These are phyloP conservation scores for Copidosoma floridanum DNA, from an alignment of 1,140 invertebrate genomes.

Conservation along the genomic window DNA sequence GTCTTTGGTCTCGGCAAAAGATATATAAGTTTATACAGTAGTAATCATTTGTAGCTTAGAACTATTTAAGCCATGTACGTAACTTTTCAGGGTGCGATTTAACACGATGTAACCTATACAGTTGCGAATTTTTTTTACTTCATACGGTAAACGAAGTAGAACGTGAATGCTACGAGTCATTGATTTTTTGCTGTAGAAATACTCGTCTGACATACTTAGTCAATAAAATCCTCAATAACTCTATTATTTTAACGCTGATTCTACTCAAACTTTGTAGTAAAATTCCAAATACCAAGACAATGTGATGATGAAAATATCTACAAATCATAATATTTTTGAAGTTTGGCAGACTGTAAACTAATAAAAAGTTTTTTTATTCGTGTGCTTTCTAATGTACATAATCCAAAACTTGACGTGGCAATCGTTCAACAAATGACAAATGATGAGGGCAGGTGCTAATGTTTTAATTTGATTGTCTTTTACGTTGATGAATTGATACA, in stretches of 20 bases:
- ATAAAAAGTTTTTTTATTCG: constrained; percentile 21
- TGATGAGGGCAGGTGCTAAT: constrained; percentile 19
- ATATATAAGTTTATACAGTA: no score
- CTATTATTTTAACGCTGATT: background rate
- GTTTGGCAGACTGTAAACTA: constrained; percentile 13
- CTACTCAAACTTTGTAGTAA: constrained; percentile 21
- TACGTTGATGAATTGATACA: background rate
- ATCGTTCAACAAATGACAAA: constrained; percentile 6
- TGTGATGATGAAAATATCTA: constrained; percentile 27
- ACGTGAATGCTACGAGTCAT: constrained; percentile 22
- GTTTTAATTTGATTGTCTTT: constrained; percentile 7
- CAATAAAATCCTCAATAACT: background rate
- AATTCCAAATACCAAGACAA: constrained; percentile 24
- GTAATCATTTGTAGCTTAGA: background rate
- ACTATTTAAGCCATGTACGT: background rate
- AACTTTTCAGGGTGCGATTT: constrained; percentile 20
- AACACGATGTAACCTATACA: constrained; percentile 21
- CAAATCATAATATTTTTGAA: constrained; percentile 21
- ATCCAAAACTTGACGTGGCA: background rate
- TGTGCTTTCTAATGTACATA: constrained; percentile 25
- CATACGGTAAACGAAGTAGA: constrained; percentile 7
- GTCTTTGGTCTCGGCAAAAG: no score
- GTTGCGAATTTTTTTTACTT: constrained; percentile 14
- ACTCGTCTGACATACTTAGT: constrained; percentile 1
- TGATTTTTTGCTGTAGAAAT: constrained; percentile 7